These are phyloP conservation scores for Rhinolophus ferrumequinum DNA, from an alignment of 2,113 vertebrate species.

Conservation along the genomic window DNA sequence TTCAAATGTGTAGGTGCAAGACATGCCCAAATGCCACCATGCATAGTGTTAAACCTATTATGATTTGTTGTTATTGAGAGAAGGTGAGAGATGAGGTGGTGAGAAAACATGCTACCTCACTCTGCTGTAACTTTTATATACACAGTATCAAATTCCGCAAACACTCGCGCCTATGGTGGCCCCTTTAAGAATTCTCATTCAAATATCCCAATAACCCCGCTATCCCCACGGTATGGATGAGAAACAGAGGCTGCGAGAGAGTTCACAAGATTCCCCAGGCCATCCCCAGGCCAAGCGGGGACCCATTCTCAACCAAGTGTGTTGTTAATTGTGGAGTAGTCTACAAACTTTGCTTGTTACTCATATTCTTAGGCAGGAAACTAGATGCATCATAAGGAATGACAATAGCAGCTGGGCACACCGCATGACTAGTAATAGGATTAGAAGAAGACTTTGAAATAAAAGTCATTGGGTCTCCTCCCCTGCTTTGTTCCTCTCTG, in stretches of 20 bases:
- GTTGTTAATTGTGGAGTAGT: neutral
- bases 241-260: neutral
- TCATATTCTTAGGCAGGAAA: neutral
- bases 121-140: neutral
- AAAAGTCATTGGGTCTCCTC: neutral
- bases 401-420: neutral
- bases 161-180: neutral
- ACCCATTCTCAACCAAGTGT: neutral
- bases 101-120: slow-evolving; percentile 42
- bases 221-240: neutral
- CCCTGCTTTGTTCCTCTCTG: neutral
- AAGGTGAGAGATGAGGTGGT: slow-evolving; percentile 65
- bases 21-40: slow-evolving; percentile 49
- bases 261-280: neutral
- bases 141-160: neutral
- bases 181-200: neutral
- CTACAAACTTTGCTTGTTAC: neutral
- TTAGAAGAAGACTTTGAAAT: neutral
- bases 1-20: slow-evolving; percentile 75
- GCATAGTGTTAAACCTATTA: slow-evolving; percentile 63
- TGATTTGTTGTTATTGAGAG: slow-evolving; percentile 66
- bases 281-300: neutral
- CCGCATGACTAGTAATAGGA: neutral
- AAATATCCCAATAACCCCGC: neutral
- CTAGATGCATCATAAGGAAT: neutral